Evolutionary conservation across 2,113 vertebrate genomes (phyloP), one percentile per base, ranked within the genome.

Genomic region (Callionymus lyra): DNA sequence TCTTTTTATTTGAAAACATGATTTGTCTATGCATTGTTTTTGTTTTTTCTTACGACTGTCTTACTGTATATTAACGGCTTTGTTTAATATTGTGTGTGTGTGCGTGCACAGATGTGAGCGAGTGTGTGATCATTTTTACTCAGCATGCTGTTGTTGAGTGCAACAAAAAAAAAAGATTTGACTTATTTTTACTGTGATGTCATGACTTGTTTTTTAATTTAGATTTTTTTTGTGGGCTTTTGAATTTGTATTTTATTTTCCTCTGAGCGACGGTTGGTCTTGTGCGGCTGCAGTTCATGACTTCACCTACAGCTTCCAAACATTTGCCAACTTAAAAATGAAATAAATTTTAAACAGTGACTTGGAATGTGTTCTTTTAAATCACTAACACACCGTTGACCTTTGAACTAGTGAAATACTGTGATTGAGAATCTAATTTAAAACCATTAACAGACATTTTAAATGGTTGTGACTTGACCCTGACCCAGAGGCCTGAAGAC

Each of bases 301-400:
- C 64, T 78, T 70, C 65, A 82, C 68, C 75, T 73, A 78, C 84
- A 82, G 83, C 83, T 82, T 85, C 81, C 83, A 84, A 86, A 82
- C 72, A 73, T 82, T 74, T 83, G 82, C 74, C 73, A 80, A 79
- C 70, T 83, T 79, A 82, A 83, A 76, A 76, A 85, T 84, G 84
- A 86, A 86, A 77, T 68, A 77, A 67, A 78, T 79, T 84, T 78
- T 72, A 79, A 80, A 80, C 61, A 37, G 52, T 53, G 14, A 21
- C 9, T 5, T 27, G 21, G 21, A 9, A 8, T 1, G 27, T 13
- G n/a, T 27, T 2, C 34, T 46, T 43, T 32, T n/a, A n/a, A n/a
- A n/a, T n/a, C n/a, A n/a, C n/a, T n/a, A n/a, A n/a, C n/a, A n/a
- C n/a, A n/a, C n/a, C n/a, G n/a, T n/a, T n/a, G n/a, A n/a, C n/a